Percentiles rank a stretch among this genome's conserved stretches.
These are phyloP conservation scores for Esox niger DNA, from an alignment of 2,113 vertebrate genomes.

Conservation along the genomic window DNA sequence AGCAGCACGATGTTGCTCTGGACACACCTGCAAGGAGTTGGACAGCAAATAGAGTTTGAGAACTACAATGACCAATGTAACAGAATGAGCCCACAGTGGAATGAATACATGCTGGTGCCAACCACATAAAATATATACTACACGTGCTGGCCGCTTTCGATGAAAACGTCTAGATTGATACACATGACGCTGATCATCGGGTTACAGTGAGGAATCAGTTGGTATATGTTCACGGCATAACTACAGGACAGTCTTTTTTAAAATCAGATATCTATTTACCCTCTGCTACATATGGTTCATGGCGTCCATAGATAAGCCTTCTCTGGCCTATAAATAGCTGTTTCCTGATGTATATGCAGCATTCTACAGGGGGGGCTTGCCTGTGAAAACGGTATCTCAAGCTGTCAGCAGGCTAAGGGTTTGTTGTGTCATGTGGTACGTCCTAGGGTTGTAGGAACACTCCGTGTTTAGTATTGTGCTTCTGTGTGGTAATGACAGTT, in stretches of 20 bases:
- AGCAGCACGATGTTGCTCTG: slow-evolving; percentile 98
- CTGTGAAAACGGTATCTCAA: background rate
- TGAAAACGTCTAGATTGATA: too few relatives aligned
- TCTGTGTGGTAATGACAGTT: background rate
- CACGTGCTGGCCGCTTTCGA: too few relatives aligned
- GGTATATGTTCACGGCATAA: too few relatives aligned
- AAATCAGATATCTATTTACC: background rate
- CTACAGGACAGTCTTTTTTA: too few relatives aligned
- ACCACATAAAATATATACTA: too few relatives aligned
- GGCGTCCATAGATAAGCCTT: background rate
- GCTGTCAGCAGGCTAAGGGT: slow-evolving; percentile 17
- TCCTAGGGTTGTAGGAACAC: background rate
- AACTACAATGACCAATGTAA: too few relatives aligned
- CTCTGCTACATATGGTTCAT: background rate
- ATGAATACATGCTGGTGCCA: background rate
- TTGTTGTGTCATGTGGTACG: background rate
- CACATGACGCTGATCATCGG: too few relatives aligned
- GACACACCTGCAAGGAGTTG: slow-evolving; percentile 88
- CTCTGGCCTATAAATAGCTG: slow-evolving; percentile 55
- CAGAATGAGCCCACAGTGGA: too few relatives aligned
- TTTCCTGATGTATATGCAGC: slow-evolving; percentile 29
- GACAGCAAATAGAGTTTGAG: too few relatives aligned
- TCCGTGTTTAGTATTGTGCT: background rate
- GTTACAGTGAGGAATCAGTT: background rate
- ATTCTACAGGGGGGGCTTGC: background rate